These are phyloP conservation scores for Pheosia gnoma DNA, from an alignment of 2,888 invertebrate species.

Conservation along the genomic window DNA sequence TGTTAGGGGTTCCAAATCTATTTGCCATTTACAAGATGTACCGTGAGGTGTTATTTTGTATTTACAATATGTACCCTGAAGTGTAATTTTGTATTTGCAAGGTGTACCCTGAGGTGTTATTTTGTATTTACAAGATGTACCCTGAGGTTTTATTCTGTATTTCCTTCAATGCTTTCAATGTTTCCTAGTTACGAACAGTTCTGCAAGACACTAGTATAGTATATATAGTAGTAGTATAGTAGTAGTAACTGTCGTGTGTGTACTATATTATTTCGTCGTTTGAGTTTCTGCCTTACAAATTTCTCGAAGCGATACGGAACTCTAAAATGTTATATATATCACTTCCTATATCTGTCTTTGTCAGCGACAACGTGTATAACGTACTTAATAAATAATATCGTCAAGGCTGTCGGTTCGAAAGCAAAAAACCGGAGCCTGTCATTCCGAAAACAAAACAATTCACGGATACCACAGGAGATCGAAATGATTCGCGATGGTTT, in stretches of 20 bases:
- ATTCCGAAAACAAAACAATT: conserved; percentile 17
- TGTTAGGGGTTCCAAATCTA: background rate
- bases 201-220: no score
- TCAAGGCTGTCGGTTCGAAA: conserved; percentile 36
- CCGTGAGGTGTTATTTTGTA: no score
- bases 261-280: background rate
- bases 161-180: no score
- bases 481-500: conserved; percentile 19
- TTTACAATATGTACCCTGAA: no score
- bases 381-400: conserved; percentile 20
- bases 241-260: no score
- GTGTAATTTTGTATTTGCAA: no score
- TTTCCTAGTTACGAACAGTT: no score
- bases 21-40: no score
- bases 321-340: conserved; percentile 42
- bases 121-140: no score
- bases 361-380: conserved; percentile 29
- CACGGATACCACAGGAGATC: conserved; percentile 28
- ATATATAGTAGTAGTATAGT: no score
- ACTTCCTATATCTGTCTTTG: conserved; percentile 59
- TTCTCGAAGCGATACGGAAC: background rate
- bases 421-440: conserved; percentile 29
- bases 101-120: no score
- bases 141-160: no score
- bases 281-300: background rate